Base-by-base conservation (phyloP, 2,797 vertebrate species). In the Manis crassicaudata region DNA sequence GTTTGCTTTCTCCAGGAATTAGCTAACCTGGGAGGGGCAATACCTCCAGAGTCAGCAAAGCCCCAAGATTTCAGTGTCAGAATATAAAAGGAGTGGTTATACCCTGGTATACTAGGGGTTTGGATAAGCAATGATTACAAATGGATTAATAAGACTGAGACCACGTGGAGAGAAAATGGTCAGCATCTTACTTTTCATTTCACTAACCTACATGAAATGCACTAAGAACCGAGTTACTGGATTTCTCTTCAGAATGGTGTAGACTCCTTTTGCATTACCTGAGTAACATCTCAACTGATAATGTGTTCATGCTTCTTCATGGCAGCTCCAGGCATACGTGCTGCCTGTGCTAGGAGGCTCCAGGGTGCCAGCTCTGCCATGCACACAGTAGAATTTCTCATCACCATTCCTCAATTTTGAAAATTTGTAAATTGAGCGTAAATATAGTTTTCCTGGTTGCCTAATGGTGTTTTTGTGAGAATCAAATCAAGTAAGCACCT, bases 191-290 rank as follows among this genome's bases (percentile, higher is more conserved):
- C 13, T 94, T 65, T 90, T 50, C 29, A n/a, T 46, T 92, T 10
- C 17, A 95, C 76, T 77, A 62, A 67, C 12, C 63, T 70, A 9
- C 50, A 37, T 40, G 46, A 72, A 86, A 89, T 67, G 37, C 35
- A 46, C 52, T 94, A 52, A 70, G 94, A 98, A 84, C 43, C 82
- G 96, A 68, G 3, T 5, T 95, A 72, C 7, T 97, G 6, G 2
- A 89, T 96, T 97, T 94, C 32, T 97, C 62, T 37, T 37, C 96
- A 40, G 62, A 73, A 27, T 62, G 75, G 67, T 77, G 54, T 77
- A 70, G 95, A 86, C 17, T 40, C 5, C 46, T 82, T 67, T 80
- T n/a, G 54, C 37, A 4, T 82, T 58, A 21, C 73, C 70, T 87
- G 16, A 62, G 14, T 73, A 75, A 29, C 58, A 43, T 37, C 54